Evolutionary conservation across 2,888 invertebrate species (phyloP), one percentile per base, ranked within the genome.

Genomic region (Trissolcus brochymenae): DNA sequence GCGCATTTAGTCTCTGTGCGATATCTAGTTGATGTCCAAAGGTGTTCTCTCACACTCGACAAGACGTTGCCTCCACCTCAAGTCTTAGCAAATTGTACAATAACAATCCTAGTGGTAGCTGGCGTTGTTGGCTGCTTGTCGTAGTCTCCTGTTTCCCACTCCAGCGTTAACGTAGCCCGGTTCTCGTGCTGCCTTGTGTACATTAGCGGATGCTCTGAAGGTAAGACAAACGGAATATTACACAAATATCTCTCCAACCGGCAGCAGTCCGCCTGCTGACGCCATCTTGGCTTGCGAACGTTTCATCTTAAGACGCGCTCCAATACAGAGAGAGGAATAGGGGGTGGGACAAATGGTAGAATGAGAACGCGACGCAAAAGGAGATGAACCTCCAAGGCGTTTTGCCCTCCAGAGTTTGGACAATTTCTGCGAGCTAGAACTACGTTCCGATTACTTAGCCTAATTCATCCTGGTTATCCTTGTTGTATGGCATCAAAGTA

Each of bases 191-290:
- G 85, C 86, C 87, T 87, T 88, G 87, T 89, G 87, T 88, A 87
- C 89, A 89, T 89, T 88, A 89, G 88, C 86, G 86, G 85, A 87
- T 87, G 86, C 87, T 88, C 87, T 84, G 85, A 86, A 88, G 88
- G 83, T 87, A 88, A 89, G 89, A 89, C 89, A 89, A 89, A 88
- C 89, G 89, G 88, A 89, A 89, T 89, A 89, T 89, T 89, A 88
- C 87, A 88, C 88, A 89, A 89, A 89, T 89, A 89, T 86, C 84
- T 84, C 80, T 81, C 79, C 80, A 57, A 66, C 61, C 70, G 70
- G 70, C 76, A 75, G 64, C 59, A 77, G 76, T 71, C 68, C 78
- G 74, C 80, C 82, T 80, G 79, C 82, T 78, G 82, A 84, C 84
- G 81, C 82, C 84, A 82, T 84, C 85, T 84, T 84, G 81, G 81